Evolutionary conservation across 2,888 invertebrate species (phyloP).

Genomic region (Hanleya hanleyi): DNA sequence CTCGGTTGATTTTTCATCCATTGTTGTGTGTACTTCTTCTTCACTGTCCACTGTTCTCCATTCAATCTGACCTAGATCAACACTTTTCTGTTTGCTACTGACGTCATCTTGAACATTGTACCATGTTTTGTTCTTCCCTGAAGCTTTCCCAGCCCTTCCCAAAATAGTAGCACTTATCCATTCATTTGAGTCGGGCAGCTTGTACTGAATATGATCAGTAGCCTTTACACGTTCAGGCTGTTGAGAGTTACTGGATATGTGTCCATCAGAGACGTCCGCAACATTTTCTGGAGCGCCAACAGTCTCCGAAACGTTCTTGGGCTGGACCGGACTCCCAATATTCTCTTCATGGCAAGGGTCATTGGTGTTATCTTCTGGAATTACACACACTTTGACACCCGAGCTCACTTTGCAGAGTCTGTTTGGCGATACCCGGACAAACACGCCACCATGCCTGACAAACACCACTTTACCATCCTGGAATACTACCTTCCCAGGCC

Average conservation of each 20-base stretch:
- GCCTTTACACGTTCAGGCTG: no score
- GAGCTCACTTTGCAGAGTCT: constrained; percentile 28
- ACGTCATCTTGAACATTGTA: constrained; percentile 25
- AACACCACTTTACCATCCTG: constrained; percentile 50
- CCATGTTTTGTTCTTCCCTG: constrained; percentile 28
- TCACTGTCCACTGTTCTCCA: constrained; percentile 1
- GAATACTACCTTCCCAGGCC: constrained; percentile 47
- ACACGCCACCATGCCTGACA: no score
- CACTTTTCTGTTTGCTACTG: constrained; percentile 17
- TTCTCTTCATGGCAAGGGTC: background rate
- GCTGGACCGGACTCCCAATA: background rate
- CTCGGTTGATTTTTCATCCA: background rate
- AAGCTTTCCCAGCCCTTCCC: no score
- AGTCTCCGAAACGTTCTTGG: background rate
- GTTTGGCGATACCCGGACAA: constrained; percentile 48
- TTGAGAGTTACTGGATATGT: background rate
- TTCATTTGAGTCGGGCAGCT: constrained; percentile 12
- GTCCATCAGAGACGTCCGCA: background rate
- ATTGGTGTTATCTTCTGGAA: background rate
- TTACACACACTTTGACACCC: background rate
- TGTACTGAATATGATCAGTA: constrained; percentile 25
- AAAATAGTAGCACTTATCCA: constrained; percentile 26
- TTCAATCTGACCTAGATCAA: constrained; percentile 19
- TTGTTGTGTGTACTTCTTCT: background rate
- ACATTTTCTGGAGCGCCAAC: background rate